Conservation (phyloP, 2,888 invertebrate genomes). For the Volucella bombylans region DNA sequence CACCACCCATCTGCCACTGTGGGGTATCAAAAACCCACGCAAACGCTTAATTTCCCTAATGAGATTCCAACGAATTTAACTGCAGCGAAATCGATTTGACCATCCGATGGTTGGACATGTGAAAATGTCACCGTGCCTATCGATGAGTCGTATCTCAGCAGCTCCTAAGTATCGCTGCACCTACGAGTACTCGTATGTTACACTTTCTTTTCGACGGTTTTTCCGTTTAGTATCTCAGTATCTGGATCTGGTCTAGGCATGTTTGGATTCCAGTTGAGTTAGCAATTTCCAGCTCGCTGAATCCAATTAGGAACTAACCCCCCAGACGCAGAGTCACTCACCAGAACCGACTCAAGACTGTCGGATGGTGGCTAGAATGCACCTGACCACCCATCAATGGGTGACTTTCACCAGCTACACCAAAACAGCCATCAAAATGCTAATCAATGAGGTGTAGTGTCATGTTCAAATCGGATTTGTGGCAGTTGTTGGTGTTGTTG, state of each 20-base stretch:
- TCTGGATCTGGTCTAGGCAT: slow-evolving; percentile 54
- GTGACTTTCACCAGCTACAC: slow-evolving; percentile 39
- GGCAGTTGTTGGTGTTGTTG: slow-evolving; percentile 29
- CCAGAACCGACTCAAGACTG: slow-evolving; percentile 6
- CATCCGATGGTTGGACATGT: slow-evolving; percentile 12
- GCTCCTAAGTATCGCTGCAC: not conserved
- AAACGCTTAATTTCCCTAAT: slow-evolving; percentile 65
- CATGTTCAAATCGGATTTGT: slow-evolving; percentile 74
- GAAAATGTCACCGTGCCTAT: not conserved
- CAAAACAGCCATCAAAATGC: slow-evolving; percentile 65
- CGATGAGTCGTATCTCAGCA: not conserved
- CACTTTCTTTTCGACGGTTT: slow-evolving; percentile 47
- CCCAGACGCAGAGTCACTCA: not conserved
- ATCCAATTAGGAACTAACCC: slow-evolving; percentile 71
- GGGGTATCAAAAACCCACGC: slow-evolving; percentile 16
- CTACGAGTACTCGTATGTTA: not conserved
- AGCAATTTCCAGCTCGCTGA: slow-evolving; percentile 74
- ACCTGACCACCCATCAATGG: no score
- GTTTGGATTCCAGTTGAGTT: slow-evolving; percentile 71
- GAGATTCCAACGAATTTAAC: slow-evolving; percentile 52
- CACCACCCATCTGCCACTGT: slow-evolving; percentile 4
- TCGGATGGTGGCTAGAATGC: no score
- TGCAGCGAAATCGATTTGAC: slow-evolving; percentile 66
- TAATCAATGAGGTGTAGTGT: slow-evolving; percentile 72
- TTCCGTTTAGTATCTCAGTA: not conserved